Evolutionary conservation across 2,797 vertebrate species (phyloP).

Genomic region (Tolypeutes matacus): DNA sequence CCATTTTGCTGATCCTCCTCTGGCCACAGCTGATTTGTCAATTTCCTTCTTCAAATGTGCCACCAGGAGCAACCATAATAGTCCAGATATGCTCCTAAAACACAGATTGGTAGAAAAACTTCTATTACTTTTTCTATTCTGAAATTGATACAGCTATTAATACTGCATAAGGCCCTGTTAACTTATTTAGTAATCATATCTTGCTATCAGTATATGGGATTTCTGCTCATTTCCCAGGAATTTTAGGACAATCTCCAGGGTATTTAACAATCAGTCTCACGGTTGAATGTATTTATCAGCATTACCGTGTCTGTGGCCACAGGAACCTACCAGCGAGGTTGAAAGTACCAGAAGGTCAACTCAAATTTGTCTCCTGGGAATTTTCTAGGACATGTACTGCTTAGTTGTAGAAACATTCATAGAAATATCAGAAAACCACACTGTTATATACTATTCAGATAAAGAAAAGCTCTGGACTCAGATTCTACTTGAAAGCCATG

Average conservation of each 20-base stretch:
- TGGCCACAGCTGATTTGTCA: background rate
- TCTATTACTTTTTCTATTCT: background rate
- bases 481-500: background rate
- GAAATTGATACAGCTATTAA: background rate
- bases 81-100: background rate
- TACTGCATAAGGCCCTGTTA: background rate
- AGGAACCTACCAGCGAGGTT: background rate
- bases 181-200: background rate
- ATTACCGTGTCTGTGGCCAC: background rate
- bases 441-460: background rate
- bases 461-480: background rate
- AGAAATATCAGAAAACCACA: slow-evolving; percentile 65
- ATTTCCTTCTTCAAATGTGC: background rate
- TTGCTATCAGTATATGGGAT: background rate
- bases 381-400: background rate
- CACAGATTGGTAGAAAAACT: background rate
- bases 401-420: slow-evolving; percentile 39
- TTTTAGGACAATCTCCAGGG: slow-evolving; percentile 16
- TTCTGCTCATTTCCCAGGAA: slow-evolving; percentile 31
- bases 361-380: slow-evolving; percentile 50
- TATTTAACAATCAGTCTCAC: slow-evolving; percentile 48
- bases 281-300: slow-evolving; percentile 43
- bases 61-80: background rate
- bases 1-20: background rate
- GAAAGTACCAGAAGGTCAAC: slow-evolving; percentile 60